Conservation (phyloP, 1,140 invertebrate species). For the Dinoponera quadriceps region DNA sequence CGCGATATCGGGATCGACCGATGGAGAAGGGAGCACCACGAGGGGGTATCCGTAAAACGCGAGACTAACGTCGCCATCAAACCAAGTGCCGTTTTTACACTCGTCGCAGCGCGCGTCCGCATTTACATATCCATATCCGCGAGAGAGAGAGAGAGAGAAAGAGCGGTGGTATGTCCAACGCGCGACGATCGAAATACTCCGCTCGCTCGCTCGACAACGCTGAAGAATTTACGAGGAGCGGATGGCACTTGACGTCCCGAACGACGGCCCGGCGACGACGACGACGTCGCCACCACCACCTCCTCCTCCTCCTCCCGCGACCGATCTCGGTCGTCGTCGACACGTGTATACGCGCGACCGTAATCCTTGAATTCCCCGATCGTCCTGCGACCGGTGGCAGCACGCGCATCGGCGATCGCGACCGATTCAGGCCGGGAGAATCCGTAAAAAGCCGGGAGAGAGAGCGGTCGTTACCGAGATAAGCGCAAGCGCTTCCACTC, state of each 20-base stretch:
- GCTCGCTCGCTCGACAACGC: not conserved
- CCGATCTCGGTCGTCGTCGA: not conserved
- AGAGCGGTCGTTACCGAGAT: slow-evolving; percentile 63
- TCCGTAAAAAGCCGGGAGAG: slow-evolving; percentile 54
- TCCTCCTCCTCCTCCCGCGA: not conserved
- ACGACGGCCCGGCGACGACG: not conserved
- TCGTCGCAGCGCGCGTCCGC: slow-evolving; percentile 7
- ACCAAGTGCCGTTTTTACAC: slow-evolving; percentile 27
- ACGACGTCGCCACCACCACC: slow-evolving; percentile 29
- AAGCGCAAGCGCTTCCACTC: slow-evolving; percentile 61
- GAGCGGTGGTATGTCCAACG: not conserved
- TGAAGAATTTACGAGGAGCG: slow-evolving; percentile 52
- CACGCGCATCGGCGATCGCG: slow-evolving; percentile 24
- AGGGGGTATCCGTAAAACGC: slow-evolving; percentile 64
- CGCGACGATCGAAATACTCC: slow-evolving; percentile 28
- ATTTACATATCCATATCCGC: slow-evolving; percentile 54
- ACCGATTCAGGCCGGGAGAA: slow-evolving; percentile 22
- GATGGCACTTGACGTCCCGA: slow-evolving; percentile 41
- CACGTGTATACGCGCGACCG: slow-evolving; percentile 9
- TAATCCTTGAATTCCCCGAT: slow-evolving; percentile 50
- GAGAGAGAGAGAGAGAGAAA: not conserved
- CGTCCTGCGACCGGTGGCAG: slow-evolving; percentile 28
- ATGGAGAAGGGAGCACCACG: not conserved
- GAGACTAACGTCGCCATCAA: slow-evolving; percentile 40
- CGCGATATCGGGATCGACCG: slow-evolving; percentile 7